These are phyloP conservation scores for Nudaria mundana DNA, from an alignment of 2,888 invertebrate genomes.

Conservation along the genomic window DNA sequence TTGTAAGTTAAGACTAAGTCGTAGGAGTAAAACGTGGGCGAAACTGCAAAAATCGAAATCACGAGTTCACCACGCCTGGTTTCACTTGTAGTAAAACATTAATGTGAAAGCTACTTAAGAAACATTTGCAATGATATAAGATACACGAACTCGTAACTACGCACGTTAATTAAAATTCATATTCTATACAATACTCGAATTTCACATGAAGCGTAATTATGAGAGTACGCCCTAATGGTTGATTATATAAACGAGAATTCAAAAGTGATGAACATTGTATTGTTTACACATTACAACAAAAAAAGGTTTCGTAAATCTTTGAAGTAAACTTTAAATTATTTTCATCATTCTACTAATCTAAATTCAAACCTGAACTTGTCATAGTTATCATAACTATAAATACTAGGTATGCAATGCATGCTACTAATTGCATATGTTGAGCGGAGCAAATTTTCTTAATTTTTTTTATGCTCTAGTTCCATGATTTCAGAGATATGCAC, in stretches of 20 bases:
- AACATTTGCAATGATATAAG: conserved; percentile 12
- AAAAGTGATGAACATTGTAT: conserved; percentile 14
- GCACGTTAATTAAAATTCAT: conserved; percentile 28
- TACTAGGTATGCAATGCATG: no score
- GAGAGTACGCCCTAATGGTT: conserved; percentile 25
- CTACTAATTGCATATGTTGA: no score
- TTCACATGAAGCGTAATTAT: conserved; percentile 22
- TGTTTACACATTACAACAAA: conserved; percentile 31
- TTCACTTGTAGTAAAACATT: conserved; percentile 4
- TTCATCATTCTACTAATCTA: no score
- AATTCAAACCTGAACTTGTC: no score
- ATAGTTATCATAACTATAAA: no score
- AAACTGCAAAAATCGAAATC: conserved; percentile 20
- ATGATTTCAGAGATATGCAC: no score
- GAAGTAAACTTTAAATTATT: no score
- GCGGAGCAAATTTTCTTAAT: no score
- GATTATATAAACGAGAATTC: conserved; percentile 23
- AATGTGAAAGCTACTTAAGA: conserved; percentile 15
- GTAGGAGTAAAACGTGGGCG: conserved; percentile 19
- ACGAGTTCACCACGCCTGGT: conserved; percentile 10
- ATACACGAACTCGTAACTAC: conserved; percentile 11
- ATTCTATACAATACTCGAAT: conserved; percentile 14
- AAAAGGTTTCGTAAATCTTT: no score
- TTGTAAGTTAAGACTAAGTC: conserved; percentile 24
- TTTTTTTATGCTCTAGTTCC: no score